Evolutionary conservation across 2,797 vertebrate species (phyloP).

Genomic region (Microhierax caerulescens): DNA sequence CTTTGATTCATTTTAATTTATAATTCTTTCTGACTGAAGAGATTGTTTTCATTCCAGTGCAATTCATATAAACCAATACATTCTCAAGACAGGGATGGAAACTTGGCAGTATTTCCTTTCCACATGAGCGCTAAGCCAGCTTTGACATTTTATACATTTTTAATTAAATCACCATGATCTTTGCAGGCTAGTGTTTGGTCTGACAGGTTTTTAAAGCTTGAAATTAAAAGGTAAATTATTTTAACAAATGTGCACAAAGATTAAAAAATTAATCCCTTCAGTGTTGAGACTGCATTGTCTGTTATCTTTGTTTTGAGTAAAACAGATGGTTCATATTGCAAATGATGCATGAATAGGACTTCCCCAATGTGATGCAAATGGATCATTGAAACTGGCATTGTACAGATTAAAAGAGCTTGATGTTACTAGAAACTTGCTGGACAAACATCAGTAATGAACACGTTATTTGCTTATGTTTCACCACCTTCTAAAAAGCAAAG

Average conservation of each 20-base stretch:
- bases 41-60: not conserved
- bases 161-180: slow-evolving; percentile 46
- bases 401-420: not conserved
- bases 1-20: not conserved
- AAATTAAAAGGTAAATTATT: slow-evolving; percentile 42
- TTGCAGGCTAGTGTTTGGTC: not conserved
- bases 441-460: not conserved
- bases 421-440: slow-evolving; percentile 3
- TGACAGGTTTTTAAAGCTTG: slow-evolving; percentile 14
- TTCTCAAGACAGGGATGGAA: not conserved
- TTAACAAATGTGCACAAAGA: slow-evolving; percentile 21
- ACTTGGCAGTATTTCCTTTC: not conserved
- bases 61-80: not conserved
- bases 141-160: not conserved
- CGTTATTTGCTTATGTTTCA: not conserved
- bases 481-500: not conserved
- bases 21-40: not conserved
- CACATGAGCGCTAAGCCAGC: not conserved
- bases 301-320: slow-evolving; percentile 53
- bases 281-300: slow-evolving; percentile 28
- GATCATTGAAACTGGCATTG: not conserved
- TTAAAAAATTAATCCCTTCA: not conserved
- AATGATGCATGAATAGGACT: slow-evolving; percentile 47
- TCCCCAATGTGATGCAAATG: slow-evolving; percentile 23
- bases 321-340: slow-evolving; percentile 59